Percentiles rank a stretch among this genome's conserved stretches.
These are phyloP conservation scores for Pterocles gutturalis DNA, from an alignment of 2,113 vertebrate species.

Conservation along the genomic window DNA sequence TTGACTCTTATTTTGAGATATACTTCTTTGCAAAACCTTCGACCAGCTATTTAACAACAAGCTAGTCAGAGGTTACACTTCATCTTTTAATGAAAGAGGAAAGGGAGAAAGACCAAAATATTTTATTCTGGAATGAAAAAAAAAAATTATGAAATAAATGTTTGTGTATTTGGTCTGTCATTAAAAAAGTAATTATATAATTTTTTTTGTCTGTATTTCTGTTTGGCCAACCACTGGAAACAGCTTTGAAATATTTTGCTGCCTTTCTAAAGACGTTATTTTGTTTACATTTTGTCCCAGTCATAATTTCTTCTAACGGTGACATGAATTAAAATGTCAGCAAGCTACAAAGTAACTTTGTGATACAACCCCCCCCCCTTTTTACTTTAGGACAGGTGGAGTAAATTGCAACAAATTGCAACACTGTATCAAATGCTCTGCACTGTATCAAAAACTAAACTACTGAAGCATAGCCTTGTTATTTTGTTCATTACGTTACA, in stretches of 20 bases:
- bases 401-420: background rate
- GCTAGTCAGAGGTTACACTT: background rate
- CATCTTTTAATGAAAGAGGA: background rate
- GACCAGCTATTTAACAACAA: background rate
- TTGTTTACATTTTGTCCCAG: background rate
- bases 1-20: background rate
- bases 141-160: background rate
- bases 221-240: background rate
- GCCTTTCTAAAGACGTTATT: background rate
- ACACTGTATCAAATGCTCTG: background rate
- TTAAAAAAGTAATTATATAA: background rate
- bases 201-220: background rate
- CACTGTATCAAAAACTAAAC: no score
- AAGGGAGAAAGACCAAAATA: background rate
- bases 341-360: background rate
- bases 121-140: background rate
- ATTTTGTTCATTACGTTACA: background rate
- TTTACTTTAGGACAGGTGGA: background rate
- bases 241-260: background rate
- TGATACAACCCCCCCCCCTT: background rate
- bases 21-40: background rate
- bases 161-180: accelerated
- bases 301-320: background rate
- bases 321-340: background rate
- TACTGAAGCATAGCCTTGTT: background rate